Percentiles rank a stretch among this genome's conserved stretches.
Evolutionary conservation across 2,113 vertebrate genomes (phyloP).

Genomic region (Lepus timidus): DNA sequence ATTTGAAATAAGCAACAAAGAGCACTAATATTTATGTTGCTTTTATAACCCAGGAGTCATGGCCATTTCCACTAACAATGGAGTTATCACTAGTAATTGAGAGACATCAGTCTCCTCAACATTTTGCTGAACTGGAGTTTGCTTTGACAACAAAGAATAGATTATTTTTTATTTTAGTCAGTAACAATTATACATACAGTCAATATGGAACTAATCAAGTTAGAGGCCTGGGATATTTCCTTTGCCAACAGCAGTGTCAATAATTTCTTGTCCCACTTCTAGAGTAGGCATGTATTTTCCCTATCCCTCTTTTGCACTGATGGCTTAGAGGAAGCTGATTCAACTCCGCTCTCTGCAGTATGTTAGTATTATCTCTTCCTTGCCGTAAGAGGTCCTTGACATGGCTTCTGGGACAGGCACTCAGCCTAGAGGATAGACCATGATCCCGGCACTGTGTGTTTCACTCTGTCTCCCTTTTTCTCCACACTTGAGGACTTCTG

Average conservation of each 20-base stretch:
- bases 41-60: not conserved
- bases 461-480: not conserved
- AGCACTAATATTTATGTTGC: not conserved
- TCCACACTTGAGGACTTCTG: not conserved
- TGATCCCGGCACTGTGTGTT: not conserved
- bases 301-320: not conserved
- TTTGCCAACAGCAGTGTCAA: not conserved
- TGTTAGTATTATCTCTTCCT: not conserved
- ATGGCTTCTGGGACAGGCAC: not conserved
- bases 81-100: not conserved
- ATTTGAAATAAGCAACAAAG: not conserved
- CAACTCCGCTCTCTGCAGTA: not conserved
- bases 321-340: not conserved
- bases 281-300: not conserved
- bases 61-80: slow-evolving; percentile 51
- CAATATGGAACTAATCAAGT: slow-evolving; percentile 8
- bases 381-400: not conserved
- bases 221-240: not conserved
- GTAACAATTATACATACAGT: not conserved
- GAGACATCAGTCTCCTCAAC: not conserved
- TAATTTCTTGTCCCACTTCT: not conserved
- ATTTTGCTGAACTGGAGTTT: slow-evolving; percentile 45
- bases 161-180: not conserved
- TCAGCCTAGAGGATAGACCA: not conserved
- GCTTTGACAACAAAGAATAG: slow-evolving; percentile 1